Evolutionary conservation across 2,797 vertebrate genomes (phyloP).

Genomic region (Cercopithecus diana): DNA sequence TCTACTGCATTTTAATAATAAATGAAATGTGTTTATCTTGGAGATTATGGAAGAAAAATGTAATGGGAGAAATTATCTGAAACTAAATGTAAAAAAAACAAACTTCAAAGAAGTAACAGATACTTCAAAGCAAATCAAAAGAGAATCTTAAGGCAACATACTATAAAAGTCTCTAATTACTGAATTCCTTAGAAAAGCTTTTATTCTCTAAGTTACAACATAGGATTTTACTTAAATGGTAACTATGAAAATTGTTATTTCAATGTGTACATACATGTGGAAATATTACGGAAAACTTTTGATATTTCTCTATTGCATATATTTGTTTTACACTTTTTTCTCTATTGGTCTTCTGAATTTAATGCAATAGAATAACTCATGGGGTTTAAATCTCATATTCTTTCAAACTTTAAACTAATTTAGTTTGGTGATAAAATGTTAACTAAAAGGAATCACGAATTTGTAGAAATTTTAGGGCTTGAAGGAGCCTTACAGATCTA

Average conservation of each 20-base stretch:
- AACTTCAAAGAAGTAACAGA: not conserved
- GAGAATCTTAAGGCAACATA: not conserved
- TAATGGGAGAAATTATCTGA: not conserved
- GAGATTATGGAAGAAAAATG: not conserved
- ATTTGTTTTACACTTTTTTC: not conserved
- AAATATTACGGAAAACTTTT: not conserved
- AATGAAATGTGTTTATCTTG: not conserved
- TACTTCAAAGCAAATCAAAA: constrained; percentile 28
- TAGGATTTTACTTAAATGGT: not conserved
- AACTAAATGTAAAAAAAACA: not conserved
- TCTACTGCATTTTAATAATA: not conserved
- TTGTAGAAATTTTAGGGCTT: not conserved
- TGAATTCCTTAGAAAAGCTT: not conserved
- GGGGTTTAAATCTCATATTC: not conserved
- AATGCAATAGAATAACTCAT: not conserved
- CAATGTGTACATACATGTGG: not conserved
- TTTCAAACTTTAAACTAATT: not conserved
- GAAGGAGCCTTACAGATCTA: not conserved
- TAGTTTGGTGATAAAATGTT: constrained; percentile 5
- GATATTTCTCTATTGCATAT: not conserved
- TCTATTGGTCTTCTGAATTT: not conserved
- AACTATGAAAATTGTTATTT: not conserved
- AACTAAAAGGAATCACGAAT: not conserved
- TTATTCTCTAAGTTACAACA: not conserved
- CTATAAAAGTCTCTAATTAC: not conserved